Conservation (phyloP, 2,113 vertebrate genomes). For the Motacilla alba region DNA sequence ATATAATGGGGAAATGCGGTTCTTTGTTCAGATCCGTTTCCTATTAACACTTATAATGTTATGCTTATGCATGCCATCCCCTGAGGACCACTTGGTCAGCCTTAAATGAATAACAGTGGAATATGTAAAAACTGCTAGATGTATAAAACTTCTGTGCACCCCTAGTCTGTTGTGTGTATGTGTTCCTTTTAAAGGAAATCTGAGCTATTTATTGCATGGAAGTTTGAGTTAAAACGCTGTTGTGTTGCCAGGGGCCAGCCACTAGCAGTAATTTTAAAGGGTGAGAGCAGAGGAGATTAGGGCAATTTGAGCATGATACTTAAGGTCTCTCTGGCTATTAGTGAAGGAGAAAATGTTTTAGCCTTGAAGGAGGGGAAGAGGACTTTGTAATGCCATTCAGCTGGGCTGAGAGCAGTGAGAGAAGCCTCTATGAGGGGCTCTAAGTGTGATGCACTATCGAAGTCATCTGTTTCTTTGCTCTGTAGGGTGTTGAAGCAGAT, state of each 20-base stretch:
- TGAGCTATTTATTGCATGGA: slow-evolving; percentile 53
- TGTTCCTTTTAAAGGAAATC: slow-evolving; percentile 56
- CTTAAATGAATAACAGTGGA: slow-evolving; percentile 63
- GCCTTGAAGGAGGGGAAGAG: neutral
- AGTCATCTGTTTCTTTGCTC: neutral
- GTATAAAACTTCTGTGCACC: slow-evolving; percentile 37
- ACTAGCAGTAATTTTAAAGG: slow-evolving; percentile 55
- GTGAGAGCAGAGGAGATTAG: slow-evolving; percentile 19
- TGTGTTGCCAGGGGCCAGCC: slow-evolving; percentile 44
- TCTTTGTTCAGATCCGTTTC: slow-evolving; percentile 78
- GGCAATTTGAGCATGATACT: slow-evolving; percentile 25
- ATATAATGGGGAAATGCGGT: slow-evolving; percentile 67
- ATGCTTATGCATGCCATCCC: slow-evolving; percentile 59
- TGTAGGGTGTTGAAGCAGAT: slow-evolving; percentile 27
- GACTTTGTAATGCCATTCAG: neutral
- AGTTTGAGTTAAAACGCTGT: slow-evolving; percentile 31
- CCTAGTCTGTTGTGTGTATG: slow-evolving; percentile 34
- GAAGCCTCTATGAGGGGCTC: neutral
- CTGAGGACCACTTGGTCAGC: slow-evolving; percentile 62
- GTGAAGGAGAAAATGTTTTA: neutral
- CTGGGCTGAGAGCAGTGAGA: neutral
- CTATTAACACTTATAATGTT: slow-evolving; percentile 72
- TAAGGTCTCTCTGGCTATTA: slow-evolving; percentile 7
- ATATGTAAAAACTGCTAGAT: slow-evolving; percentile 62
- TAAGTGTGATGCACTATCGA: neutral